Base-by-base conservation (phyloP, 2,113 vertebrate species). In the Origma solitaria region DNA sequence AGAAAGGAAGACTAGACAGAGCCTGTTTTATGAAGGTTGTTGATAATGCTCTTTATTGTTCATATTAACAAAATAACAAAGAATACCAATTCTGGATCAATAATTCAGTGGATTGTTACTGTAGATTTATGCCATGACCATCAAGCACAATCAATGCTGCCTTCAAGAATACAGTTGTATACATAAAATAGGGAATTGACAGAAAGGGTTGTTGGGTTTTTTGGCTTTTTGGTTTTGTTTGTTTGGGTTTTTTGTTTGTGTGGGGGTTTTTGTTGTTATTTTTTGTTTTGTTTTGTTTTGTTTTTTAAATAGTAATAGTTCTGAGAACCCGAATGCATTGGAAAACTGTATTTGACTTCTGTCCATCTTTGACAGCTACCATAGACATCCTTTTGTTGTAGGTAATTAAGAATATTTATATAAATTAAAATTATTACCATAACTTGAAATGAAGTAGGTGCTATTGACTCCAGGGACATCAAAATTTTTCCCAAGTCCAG, bases 121-220 rank as follows among this genome's bases (percentile, higher is more conserved):
- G 1, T n/a, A 82, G 21, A 58, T 25, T 54, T 72, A 47, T 58
- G 30, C 13, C 8, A 5, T 19, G 25, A 58, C 8, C 11, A 51
- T 77, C 8, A 61, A 78, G 68, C 13, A 30, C 5, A 49, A 27
- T 19, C 37, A 81, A 15, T 47, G 6, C 31, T 61, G 5, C 27
- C 23, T 65, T 64, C 31, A 72, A 60, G 13, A 70, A 37, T 60
- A 54, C 21, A 33, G 21, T 1, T 44, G 10, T 47, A 79, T 66
- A 88, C 3, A 44, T 69, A 61, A 90, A 77, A 73, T 9, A 94
- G 3, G 10, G 7, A 86, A 76, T 58, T 56, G 28, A 6, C 12
- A 44, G 23, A 73, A 53, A 0, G 0, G 1, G 30, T 19, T 84
- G 42, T 44, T 20, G 6, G 0, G 7, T 8, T 17, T 9, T 14